These are phyloP conservation scores for Chroicocephalus ridibundus DNA, from an alignment of 2,113 vertebrate genomes.

Conservation along the genomic window DNA sequence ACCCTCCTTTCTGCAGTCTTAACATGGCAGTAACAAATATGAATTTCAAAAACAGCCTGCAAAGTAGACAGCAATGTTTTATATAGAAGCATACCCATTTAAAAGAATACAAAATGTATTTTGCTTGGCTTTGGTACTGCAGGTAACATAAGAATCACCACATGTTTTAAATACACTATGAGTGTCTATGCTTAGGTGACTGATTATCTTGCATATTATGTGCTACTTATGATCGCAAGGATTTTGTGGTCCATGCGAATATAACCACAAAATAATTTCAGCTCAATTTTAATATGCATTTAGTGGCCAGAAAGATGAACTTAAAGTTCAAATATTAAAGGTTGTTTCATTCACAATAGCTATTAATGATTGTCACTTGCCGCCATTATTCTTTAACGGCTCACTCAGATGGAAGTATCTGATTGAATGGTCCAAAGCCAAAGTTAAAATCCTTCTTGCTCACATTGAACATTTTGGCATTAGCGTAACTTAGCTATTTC, in stretches of 20 bases:
- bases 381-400: neutral
- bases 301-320: neutral
- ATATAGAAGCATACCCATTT: neutral
- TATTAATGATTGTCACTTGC: neutral
- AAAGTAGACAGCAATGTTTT: neutral
- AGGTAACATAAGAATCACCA: neutral
- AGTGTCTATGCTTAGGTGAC: neutral
- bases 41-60: neutral
- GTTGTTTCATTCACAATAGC: neutral
- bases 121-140: neutral
- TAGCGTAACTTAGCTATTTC: neutral
- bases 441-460: neutral
- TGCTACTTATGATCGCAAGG: neutral
- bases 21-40: neutral
- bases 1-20: neutral
- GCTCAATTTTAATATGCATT: neutral
- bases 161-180: neutral
- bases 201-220: neutral
- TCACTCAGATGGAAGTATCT: neutral
- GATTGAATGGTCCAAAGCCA: neutral
- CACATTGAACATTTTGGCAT: neutral
- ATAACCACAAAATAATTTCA: neutral
- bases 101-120: neutral
- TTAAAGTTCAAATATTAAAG: neutral
- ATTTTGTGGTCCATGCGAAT: neutral